Percentiles rank a stretch among this genome's conserved stretches.
These are phyloP conservation scores for Agonum fuliginosum DNA, from an alignment of 2,888 invertebrate genomes.

Conservation along the genomic window DNA sequence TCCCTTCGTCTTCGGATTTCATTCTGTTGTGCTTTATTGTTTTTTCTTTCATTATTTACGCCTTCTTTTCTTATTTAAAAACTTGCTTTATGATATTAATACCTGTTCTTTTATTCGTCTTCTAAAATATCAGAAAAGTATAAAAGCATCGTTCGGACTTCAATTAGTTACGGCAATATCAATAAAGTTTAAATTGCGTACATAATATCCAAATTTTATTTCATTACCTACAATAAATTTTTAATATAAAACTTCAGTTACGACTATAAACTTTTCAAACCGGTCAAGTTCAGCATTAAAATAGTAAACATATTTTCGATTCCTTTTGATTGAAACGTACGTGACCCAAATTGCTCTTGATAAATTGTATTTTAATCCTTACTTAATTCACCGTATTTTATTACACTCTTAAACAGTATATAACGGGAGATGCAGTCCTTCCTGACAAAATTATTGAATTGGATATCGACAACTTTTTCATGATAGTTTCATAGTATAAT, in stretches of 20 bases:
- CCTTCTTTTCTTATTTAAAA: background rate
- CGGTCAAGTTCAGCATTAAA: constrained; percentile 38
- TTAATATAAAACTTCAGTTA: constrained; percentile 42
- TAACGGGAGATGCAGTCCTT: too few relatives aligned
- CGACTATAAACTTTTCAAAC: constrained; percentile 38
- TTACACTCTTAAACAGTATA: too few relatives aligned
- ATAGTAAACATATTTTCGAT: constrained; percentile 25
- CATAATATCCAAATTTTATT: constrained; percentile 45
- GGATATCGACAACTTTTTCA: too few relatives aligned
- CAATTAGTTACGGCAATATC: background rate
- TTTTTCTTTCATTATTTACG: background rate
- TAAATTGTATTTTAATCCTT: background rate
- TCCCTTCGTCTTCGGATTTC: background rate
- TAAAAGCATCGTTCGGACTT: constrained; percentile 12
- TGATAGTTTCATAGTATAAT: too few relatives aligned
- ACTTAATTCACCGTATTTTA: background rate
- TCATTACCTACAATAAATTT: constrained; percentile 46
- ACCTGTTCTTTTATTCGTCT: background rate
- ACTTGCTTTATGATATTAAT: background rate
- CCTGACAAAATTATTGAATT: too few relatives aligned
- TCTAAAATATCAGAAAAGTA: background rate
- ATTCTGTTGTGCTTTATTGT: constrained; percentile 1
- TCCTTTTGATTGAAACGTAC: constrained; percentile 11
- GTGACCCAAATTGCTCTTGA: constrained; percentile 15
- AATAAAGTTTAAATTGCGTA: constrained; percentile 27